These are phyloP conservation scores for Gasterosteus aculeatus DNA, from an alignment of 2,113 vertebrate species.

Conservation along the genomic window DNA sequence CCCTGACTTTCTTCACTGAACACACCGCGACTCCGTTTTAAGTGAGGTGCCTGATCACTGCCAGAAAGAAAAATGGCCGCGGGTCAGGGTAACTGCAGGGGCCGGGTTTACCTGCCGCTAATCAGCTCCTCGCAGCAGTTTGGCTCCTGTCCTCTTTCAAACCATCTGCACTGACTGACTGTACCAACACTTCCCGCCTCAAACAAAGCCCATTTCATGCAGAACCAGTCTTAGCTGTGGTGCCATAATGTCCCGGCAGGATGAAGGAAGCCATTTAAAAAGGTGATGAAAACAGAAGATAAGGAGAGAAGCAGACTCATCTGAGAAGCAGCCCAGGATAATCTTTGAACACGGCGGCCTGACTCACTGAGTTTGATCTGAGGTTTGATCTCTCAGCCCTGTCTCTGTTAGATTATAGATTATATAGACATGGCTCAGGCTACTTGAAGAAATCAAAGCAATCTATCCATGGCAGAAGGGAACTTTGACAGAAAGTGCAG, in stretches of 20 bases:
- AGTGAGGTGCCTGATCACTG: slow-evolving; percentile 17
- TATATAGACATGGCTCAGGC: slow-evolving; percentile 37
- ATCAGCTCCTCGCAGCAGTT: slow-evolving; percentile 46
- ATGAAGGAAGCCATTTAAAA: slow-evolving; percentile 24
- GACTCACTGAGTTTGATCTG: slow-evolving; percentile 52
- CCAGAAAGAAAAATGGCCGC: slow-evolving; percentile 34
- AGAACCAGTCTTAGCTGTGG: slow-evolving; percentile 24
- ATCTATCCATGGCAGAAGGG: slow-evolving; percentile 24
- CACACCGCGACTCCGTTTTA: slow-evolving; percentile 4
- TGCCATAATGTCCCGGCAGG: slow-evolving; percentile 1
- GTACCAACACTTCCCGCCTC: slow-evolving; percentile 25
- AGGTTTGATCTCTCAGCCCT: slow-evolving; percentile 56
- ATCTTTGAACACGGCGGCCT: slow-evolving; percentile 57
- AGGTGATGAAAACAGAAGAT: slow-evolving; percentile 32
- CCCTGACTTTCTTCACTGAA: neutral
- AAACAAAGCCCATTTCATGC: slow-evolving; percentile 46
- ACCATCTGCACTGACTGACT: slow-evolving; percentile 20
- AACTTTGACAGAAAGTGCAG: neutral
- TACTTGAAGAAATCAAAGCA: slow-evolving; percentile 50
- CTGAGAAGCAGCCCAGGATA: slow-evolving; percentile 37
- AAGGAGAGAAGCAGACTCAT: slow-evolving; percentile 53
- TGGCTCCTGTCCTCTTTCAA: slow-evolving; percentile 31
- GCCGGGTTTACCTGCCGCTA: slow-evolving; percentile 48
- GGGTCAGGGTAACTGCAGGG: slow-evolving; percentile 22
- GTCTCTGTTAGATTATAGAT: slow-evolving; percentile 71